Evolutionary conservation across 2,888 invertebrate species (phyloP), one percentile per base, ranked within the genome.

Genomic region (Trachelus tabidus): DNA sequence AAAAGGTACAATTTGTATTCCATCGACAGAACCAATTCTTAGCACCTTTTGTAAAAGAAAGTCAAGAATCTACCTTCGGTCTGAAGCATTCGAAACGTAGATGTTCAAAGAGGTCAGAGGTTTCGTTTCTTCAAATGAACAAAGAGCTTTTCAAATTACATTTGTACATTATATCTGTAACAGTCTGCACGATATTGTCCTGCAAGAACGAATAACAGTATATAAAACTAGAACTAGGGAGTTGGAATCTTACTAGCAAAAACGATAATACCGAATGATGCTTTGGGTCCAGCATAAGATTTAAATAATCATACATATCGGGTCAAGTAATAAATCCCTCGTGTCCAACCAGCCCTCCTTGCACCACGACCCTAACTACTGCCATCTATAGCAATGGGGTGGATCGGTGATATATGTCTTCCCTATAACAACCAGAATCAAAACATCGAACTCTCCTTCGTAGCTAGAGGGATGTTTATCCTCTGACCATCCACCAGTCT

Each of bases 351-450:
- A 78, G 81, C 69, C 79, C 84, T 81, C 85, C 81, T 77, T 81
- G 81, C 81, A 82, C 80, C 78, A 82, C 84, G 71, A 83, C 87
- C 88, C 88, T 83, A 89, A 88, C 87, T 88, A 86, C 84, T 84
- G 82, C 84, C 84, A 85, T 84, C 89, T 86, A 84, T 85, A 84
- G 85, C 87, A 84, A 83, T 84, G 82, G 87, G 87, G 83, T 85
- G 86, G 83, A 86, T 81, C 82, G 78, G 85, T 90, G 90, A 90
- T 90, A 89, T 89, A 90, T 88, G 90, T 86, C 87, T 89, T 90
- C 87, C 86, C 90, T 88, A 89, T 90, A 90, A 89, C 88, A 88
- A 83, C 86, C 86, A 85, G 90, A 90, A 90, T 90, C 90, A 90
- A 90, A 90, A 90, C 89, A 90, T 85, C 87, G 85, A 80, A 78